These are phyloP conservation scores for Delphinus delphis DNA, from an alignment of 2,113 vertebrate species.

Conservation along the genomic window DNA sequence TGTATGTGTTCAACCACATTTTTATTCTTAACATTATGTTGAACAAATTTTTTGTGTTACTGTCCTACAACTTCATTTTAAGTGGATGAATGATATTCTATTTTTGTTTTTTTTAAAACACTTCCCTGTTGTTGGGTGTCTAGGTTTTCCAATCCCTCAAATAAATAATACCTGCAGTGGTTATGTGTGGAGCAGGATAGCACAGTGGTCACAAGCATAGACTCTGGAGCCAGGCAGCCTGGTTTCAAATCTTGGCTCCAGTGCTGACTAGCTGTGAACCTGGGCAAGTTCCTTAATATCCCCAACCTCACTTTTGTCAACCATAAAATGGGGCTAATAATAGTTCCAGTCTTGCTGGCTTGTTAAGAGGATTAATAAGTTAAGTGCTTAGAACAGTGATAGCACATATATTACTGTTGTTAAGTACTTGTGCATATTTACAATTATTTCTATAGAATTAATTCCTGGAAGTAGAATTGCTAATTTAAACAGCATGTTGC, in stretches of 20 bases:
- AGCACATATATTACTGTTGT: not conserved
- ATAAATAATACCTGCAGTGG: not conserved
- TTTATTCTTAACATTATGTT: not conserved
- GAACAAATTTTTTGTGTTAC: conserved; percentile 11
- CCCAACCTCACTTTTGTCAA: not conserved
- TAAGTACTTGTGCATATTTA: not conserved
- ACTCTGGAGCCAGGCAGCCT: not conserved
- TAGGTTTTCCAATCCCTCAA: not conserved
- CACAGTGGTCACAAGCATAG: not conserved
- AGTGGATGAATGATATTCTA: not conserved
- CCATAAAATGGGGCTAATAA: not conserved
- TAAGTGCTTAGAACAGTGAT: not conserved
- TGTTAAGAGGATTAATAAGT: conserved; percentile 35
- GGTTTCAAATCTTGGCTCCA: not conserved
- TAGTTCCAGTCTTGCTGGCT: not conserved
- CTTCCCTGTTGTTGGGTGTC: not conserved
- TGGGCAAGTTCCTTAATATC: conserved; percentile 18
- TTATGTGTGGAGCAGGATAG: not conserved
- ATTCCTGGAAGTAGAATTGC: not conserved
- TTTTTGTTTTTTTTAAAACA: conserved; percentile 26
- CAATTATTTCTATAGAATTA: not conserved
- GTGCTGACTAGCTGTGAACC: not conserved
- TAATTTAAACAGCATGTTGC: not conserved
- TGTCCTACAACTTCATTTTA: not conserved
- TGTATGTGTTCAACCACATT: not conserved